phyloP scores from a whole-genome alignment of 2,888 invertebrate genomes.

The Acanthosepion lycidas region DNA sequence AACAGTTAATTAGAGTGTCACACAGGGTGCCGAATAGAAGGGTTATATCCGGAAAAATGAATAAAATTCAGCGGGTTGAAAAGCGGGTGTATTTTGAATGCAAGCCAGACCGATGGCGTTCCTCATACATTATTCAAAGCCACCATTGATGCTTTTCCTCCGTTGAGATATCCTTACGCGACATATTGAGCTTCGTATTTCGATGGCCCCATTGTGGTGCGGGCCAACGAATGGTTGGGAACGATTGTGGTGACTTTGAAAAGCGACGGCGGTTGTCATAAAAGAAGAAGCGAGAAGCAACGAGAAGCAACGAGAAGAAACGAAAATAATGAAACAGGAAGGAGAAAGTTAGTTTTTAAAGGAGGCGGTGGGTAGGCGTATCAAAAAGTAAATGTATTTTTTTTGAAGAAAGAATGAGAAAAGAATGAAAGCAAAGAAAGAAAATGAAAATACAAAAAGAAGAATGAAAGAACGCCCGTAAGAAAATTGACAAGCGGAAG shows the following conservation, averaged over 20 bases:
- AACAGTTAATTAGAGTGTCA: not conserved
- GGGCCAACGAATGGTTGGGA: not conserved
- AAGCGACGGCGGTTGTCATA: not conserved
- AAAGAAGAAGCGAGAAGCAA: not conserved
- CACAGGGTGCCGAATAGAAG: not conserved
- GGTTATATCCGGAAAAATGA: conserved; percentile 18
- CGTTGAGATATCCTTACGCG: not conserved
- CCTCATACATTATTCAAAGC: not conserved
- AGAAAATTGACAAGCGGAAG: no score
- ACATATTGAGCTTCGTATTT: conserved; percentile 4
- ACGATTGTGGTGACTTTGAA: not conserved
- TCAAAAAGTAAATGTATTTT: not conserved
- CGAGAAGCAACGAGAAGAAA: not conserved
- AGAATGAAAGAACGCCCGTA: no score
- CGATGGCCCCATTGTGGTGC: not conserved
- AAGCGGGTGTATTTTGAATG: not conserved
- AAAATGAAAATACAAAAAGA: no score
- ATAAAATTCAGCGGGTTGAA: not conserved
- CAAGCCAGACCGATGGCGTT: not conserved
- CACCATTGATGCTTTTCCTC: not conserved
- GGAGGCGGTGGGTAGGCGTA: not conserved
- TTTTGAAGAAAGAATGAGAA: no score
- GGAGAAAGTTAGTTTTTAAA: not conserved
- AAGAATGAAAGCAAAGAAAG: no score
- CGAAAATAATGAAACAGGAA: not conserved